Conservation (phyloP, 2,797 vertebrate genomes). For the Sebastes aleutianus region DNA sequence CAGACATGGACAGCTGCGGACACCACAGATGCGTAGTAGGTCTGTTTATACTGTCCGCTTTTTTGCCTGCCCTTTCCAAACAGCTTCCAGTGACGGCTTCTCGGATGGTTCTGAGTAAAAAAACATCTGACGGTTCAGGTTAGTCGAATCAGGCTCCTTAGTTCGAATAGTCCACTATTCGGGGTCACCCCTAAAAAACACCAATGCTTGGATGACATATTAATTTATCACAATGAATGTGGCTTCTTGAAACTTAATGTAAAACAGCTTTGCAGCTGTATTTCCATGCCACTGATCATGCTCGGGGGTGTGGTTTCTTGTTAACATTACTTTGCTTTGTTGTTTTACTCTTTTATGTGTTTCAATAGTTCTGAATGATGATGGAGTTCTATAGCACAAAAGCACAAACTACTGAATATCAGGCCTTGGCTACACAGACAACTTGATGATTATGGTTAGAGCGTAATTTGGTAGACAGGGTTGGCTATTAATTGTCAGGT, state of each 20-base stretch:
- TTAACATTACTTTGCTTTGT: neutral
- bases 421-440: neutral
- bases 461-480: constrained; percentile 5
- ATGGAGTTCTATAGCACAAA: neutral
- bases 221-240: too few relatives aligned
- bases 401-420: neutral
- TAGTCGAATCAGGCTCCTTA: too few relatives aligned
- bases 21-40: accelerated
- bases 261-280: too few relatives aligned
- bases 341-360: neutral
- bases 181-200: too few relatives aligned
- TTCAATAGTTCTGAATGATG: constrained; percentile 10
- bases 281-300: neutral
- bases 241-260: too few relatives aligned
- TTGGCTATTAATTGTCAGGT: constrained; percentile 9
- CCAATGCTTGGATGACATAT: too few relatives aligned
- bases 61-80: too few relatives aligned
- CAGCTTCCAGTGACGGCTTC: too few relatives aligned
- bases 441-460: neutral
- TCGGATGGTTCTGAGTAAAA: too few relatives aligned
- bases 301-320: constrained; percentile 1
- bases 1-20: neutral
- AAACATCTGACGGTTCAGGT: too few relatives aligned
- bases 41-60: neutral
- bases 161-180: too few relatives aligned